These are phyloP conservation scores for Octodonta nipae DNA, from an alignment of 2,888 invertebrate species.

Conservation along the genomic window DNA sequence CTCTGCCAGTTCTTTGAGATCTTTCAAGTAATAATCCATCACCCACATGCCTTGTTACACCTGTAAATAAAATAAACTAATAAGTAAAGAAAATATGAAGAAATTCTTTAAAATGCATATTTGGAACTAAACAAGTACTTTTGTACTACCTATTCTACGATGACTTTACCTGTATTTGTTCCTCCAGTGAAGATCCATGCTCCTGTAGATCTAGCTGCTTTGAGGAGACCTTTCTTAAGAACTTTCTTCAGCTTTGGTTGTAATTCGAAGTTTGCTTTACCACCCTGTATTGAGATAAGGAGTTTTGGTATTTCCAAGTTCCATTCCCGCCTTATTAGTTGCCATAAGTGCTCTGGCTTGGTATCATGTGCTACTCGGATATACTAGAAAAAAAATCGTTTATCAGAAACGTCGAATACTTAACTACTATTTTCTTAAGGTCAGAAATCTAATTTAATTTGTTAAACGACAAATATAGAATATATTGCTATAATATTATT, in stretches of 20 bases:
- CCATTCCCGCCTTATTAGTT: slow-evolving; percentile 89
- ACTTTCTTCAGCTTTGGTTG: slow-evolving; percentile 91
- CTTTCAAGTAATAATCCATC: slow-evolving; percentile 80
- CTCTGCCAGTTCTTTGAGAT: slow-evolving; percentile 71
- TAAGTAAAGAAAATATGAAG: slow-evolving; percentile 2
- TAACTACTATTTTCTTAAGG: too few relatives aligned
- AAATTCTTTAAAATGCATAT: not conserved
- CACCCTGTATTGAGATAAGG: slow-evolving; percentile 94
- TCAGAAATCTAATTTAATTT: too few relatives aligned
- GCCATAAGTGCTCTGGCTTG: slow-evolving; percentile 82
- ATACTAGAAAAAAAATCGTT: slow-evolving; percentile 64
- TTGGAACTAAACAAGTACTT: not conserved
- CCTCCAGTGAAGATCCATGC: slow-evolving; percentile 97
- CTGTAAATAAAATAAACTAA: too few relatives aligned
- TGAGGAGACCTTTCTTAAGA: slow-evolving; percentile 83
- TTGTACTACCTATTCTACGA: too few relatives aligned
- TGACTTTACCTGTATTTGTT: slow-evolving; percentile 66
- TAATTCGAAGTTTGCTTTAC: slow-evolving; percentile 93
- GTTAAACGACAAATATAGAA: too few relatives aligned
- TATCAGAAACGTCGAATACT: too few relatives aligned
- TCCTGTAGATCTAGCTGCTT: slow-evolving; percentile 94
- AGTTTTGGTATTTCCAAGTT: slow-evolving; percentile 88
- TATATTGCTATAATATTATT: too few relatives aligned
- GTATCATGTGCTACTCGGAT: slow-evolving; percentile 90
- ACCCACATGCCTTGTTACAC: slow-evolving; percentile 92